phyloP scores from a whole-genome alignment of 2,113 vertebrate genomes.

The Pachycephala philippinensis region DNA sequence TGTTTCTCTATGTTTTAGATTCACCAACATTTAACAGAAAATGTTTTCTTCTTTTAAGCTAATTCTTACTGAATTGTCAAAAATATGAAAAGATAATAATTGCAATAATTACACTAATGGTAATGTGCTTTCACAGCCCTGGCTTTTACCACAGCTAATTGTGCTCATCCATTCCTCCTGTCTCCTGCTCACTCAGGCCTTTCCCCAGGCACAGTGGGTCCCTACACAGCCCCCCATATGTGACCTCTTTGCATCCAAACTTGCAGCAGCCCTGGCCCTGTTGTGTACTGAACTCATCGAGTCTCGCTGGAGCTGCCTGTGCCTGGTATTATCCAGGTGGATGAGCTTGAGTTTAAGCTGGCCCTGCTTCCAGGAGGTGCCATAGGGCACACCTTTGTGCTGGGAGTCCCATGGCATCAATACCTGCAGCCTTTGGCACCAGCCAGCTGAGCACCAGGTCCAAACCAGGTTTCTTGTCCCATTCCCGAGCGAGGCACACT shows the following conservation, averaged over 20 bases:
- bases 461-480: rapidly evolving
- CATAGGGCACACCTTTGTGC: neutral
- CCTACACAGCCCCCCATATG: rapidly evolving
- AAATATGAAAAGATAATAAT: neutral
- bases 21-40: neutral
- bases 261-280: neutral
- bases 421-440: neutral
- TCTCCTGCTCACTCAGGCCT: neutral
- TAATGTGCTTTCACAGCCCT: neutral
- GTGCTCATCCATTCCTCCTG: neutral
- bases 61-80: neutral
- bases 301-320: neutral
- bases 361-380: neutral
- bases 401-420: neutral
- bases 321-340: neutral
- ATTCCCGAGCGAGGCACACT: rapidly evolving
- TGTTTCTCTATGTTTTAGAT: neutral
- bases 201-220: neutral
- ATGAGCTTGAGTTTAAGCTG: neutral
- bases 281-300: too few relatives aligned
- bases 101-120: neutral
- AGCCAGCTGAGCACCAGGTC: neutral
- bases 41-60: neutral
- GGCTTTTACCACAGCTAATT: neutral
- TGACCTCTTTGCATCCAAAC: neutral